These are phyloP conservation scores for Pelochelys cantorii DNA, from an alignment of 2,797 vertebrate genomes.

Conservation along the genomic window DNA sequence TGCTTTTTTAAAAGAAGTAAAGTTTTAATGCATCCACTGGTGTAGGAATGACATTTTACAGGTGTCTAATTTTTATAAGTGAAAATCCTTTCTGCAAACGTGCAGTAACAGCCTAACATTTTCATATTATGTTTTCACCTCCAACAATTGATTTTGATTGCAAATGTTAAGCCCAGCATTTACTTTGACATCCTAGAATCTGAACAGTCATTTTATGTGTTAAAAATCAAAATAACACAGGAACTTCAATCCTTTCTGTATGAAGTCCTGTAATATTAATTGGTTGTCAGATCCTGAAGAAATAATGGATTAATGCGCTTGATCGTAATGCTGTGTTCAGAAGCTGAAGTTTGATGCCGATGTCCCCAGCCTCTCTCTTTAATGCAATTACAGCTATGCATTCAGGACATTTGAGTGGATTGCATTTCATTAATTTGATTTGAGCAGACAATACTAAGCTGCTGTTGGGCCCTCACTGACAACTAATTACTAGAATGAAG, in stretches of 20 bases:
- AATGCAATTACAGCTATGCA: constrained; percentile 94
- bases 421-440: constrained; percentile 99
- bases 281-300: constrained; percentile 94
- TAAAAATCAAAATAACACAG: constrained; percentile 66
- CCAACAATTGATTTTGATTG: constrained; percentile 68
- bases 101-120: constrained; percentile 54
- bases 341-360: constrained; percentile 85
- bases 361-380: constrained; percentile 86
- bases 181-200: constrained; percentile 66
- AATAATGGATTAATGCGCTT: constrained; percentile 92
- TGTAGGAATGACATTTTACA: neutral
- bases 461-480: constrained; percentile 94
- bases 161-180: constrained; percentile 61
- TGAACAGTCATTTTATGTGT: constrained; percentile 67
- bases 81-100: neutral
- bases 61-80: neutral
- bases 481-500: constrained; percentile 99
- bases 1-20: neutral
- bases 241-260: constrained; percentile 76
- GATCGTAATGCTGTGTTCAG: constrained; percentile 85
- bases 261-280: constrained; percentile 90
- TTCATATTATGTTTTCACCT: constrained; percentile 64
- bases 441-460: constrained; percentile 96
- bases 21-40: neutral
- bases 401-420: constrained; percentile 94